Evolutionary conservation across 2,797 vertebrate genomes (phyloP).

Genomic region (Hybognathus amarus): DNA sequence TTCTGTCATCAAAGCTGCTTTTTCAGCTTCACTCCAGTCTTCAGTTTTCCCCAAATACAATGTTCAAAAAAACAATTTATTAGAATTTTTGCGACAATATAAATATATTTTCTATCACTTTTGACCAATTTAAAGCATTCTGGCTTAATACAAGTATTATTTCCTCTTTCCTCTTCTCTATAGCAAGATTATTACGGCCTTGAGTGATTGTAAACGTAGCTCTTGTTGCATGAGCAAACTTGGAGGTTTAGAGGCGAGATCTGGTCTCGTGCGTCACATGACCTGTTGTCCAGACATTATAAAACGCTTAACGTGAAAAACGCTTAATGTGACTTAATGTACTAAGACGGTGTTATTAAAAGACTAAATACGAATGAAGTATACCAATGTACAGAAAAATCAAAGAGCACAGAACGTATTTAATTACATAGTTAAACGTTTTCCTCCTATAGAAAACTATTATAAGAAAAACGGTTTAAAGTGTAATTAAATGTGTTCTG

Average conservation of each 20-base stretch:
- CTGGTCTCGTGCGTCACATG: slow-evolving; percentile 1
- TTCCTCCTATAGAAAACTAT: too few species aligned
- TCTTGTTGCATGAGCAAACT: background rate
- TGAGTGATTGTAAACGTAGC: background rate
- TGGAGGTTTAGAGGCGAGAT: background rate
- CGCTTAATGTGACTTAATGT: too few species aligned
- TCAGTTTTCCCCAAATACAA: background rate
- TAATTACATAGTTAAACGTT: too few species aligned
- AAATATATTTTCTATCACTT: background rate
- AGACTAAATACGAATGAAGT: too few species aligned
- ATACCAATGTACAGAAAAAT: too few species aligned
- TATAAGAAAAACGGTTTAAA: too few species aligned
- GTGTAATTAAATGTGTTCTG: too few species aligned
- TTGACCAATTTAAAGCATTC: background rate
- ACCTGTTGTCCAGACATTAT: background rate
- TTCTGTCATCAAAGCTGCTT: background rate
- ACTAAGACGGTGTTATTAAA: too few species aligned
- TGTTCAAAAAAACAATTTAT: background rate
- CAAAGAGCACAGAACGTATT: too few species aligned
- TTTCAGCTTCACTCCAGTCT: background rate
- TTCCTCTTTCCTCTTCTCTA: background rate
- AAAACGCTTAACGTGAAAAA: too few species aligned
- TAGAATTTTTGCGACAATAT: background rate
- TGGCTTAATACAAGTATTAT: background rate
- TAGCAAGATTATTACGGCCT: background rate